Base-by-base conservation (phyloP, 2,113 vertebrate genomes). In the Salvelinus sp. region DNA sequence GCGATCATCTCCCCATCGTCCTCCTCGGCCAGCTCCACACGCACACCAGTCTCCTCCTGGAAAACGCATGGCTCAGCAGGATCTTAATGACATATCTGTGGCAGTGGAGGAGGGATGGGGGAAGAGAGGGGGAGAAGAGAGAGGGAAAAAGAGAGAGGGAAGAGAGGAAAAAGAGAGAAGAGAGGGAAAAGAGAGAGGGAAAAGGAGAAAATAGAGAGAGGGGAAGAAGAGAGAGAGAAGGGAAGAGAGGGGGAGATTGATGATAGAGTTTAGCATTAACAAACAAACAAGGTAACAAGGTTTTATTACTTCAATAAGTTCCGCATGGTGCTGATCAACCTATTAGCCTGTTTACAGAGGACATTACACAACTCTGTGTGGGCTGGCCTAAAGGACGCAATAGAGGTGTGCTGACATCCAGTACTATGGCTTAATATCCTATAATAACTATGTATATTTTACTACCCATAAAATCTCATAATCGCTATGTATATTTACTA, bases 21-120 rank as follows among this genome's bases (percentile, higher is more conserved):
- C 89, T 99, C 98, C 85, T 99, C 98, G 57, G 97, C 97, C 88
- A 99, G 89, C 86, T 99, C 98, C 89, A 99, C 98, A 69, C 97
- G 94, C 82, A 99, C 98, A 54, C 97, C 97, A 1, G 98, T 98
- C 86, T 99, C 98, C 85, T 99, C 97, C 89, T 98, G 97, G 91
- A 99, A 99, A 99, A 99, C 66, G 98, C 98, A 85, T 99, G 98
- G 92, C 98, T 99, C 94, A 99, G 84, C 88, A 99, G 95, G 88
- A 96, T 96, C 90, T 99, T 98, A 90, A 99, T 99, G 80, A 96
- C 95, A 74, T 99, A 99, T 82, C 98, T 99, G 72, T 2, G 71
- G 57, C 38, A 58, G 30, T 62, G 50, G 27, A 38, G 33, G 12
- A 13, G 50, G 6, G 47, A 60, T 54, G 4, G 30, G 25, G 47